Conservation (phyloP, 2,888 invertebrate species). For the Platycnemis pennipes region DNA sequence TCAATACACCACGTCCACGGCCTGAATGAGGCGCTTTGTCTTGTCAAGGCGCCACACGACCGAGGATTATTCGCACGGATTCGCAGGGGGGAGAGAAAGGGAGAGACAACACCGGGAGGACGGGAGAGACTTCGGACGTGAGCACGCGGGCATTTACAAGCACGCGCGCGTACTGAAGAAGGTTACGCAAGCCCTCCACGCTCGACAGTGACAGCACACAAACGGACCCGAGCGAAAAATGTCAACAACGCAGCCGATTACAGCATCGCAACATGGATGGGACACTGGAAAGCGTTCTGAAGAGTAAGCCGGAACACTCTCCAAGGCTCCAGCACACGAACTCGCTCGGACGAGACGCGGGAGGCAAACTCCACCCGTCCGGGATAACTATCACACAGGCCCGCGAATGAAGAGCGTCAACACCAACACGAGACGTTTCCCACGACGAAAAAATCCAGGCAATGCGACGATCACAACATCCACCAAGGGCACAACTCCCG, state of each 20-base stretch:
- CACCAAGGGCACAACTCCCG: too few species aligned
- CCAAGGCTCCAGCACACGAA: background rate
- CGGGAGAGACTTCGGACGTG: background rate
- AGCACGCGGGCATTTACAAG: background rate
- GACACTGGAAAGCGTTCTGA: background rate
- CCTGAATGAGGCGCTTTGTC: background rate
- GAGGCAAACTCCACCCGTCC: background rate
- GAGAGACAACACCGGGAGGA: background rate
- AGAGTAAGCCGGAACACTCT: too few species aligned
- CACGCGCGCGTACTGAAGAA: background rate
- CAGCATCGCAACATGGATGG: background rate
- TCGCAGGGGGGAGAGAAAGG: background rate
- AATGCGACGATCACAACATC: too few species aligned
- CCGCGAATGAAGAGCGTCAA: background rate
- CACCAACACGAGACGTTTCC: background rate
- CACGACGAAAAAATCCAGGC: too few species aligned
- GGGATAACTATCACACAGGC: background rate
- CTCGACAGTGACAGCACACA: background rate
- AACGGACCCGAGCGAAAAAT: background rate
- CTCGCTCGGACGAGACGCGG: background rate
- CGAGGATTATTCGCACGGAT: background rate
- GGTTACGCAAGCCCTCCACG: conserved; percentile 32
- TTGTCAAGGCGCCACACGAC: background rate
- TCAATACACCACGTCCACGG: background rate
- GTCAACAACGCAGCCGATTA: too few species aligned